phyloP scores from a whole-genome alignment of 2,888 invertebrate species.

The Cyrtodaria siliqua region DNA sequence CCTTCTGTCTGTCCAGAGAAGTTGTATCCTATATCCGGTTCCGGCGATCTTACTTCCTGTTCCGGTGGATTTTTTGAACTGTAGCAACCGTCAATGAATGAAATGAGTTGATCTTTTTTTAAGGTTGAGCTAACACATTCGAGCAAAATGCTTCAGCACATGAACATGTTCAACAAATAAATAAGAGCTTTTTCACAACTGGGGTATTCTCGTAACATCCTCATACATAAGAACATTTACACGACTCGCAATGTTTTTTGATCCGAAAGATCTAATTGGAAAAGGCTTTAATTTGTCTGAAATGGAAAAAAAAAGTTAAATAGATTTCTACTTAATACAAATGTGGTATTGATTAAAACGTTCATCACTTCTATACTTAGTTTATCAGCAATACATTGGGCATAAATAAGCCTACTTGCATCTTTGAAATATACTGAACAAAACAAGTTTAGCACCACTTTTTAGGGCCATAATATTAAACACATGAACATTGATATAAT shows the following conservation, averaged over 20 bases:
- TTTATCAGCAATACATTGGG: no score
- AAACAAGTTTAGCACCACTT: no score
- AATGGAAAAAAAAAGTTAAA: slow-evolving; percentile 42
- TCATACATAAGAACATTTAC: slow-evolving; percentile 61
- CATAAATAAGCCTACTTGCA: no score
- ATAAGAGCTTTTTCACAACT: slow-evolving; percentile 34
- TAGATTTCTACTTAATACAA: no score
- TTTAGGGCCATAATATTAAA: no score
- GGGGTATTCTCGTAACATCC: slow-evolving; percentile 44
- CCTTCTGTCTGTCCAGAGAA: neutral
- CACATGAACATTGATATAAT: no score
- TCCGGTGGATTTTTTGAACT: no score
- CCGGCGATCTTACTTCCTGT: neutral
- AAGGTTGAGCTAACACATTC: slow-evolving; percentile 4
- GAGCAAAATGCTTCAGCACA: slow-evolving; percentile 23
- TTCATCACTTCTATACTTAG: no score
- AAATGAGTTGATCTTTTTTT: neutral
- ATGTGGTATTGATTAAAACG: no score
- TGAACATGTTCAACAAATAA: slow-evolving; percentile 44
- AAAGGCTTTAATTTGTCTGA: slow-evolving; percentile 52
- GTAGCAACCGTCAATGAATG: no score
- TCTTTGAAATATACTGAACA: no score
- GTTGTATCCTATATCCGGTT: neutral
- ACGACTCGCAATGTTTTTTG: slow-evolving; percentile 63
- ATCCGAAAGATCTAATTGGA: slow-evolving; percentile 68